Evolutionary conservation across 1,140 invertebrate species (phyloP).

Genomic region (Formica exsecta): DNA sequence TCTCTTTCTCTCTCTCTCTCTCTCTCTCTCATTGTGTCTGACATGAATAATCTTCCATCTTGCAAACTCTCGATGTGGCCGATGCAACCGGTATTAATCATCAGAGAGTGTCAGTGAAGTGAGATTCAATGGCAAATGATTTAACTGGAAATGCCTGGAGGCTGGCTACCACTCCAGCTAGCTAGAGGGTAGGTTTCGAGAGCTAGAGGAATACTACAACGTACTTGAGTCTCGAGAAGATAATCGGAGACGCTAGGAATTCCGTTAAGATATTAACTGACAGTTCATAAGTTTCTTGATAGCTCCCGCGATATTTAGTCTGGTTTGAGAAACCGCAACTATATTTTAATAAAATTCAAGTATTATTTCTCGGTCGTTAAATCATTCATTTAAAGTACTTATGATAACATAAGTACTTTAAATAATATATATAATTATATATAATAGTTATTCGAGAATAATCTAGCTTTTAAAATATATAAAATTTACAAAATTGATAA

Average conservation of each 20-base stretch:
- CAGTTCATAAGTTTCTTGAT: conserved; percentile 59
- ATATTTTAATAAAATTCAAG: neutral
- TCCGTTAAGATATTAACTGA: conserved; percentile 34
- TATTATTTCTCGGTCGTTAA: neutral
- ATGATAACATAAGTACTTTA: neutral
- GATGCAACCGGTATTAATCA: conserved; percentile 19
- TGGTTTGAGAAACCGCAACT: neutral
- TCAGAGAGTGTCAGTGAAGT: conserved; percentile 31
- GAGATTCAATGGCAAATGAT: conserved; percentile 55
- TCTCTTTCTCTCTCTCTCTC: no score
- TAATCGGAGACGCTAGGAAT: conserved; percentile 56
- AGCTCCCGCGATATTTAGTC: conserved; percentile 25
- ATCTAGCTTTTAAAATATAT: neutral
- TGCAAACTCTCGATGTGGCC: conserved; percentile 5
- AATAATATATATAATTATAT: no score
- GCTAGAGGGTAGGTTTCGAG: conserved; percentile 43
- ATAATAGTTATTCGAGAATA: neutral
- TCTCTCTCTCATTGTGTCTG: no score
- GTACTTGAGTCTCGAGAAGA: conserved; percentile 51
- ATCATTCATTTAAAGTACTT: neutral
- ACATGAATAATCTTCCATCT: conserved; percentile 10
- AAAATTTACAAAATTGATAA: neutral
- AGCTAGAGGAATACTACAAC: conserved; percentile 43
- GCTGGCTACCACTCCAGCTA: conserved; percentile 39
- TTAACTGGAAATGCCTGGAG: conserved; percentile 59